These are phyloP conservation scores for Eulemur rufifrons DNA, from an alignment of 2,113 vertebrate species.

Conservation along the genomic window DNA sequence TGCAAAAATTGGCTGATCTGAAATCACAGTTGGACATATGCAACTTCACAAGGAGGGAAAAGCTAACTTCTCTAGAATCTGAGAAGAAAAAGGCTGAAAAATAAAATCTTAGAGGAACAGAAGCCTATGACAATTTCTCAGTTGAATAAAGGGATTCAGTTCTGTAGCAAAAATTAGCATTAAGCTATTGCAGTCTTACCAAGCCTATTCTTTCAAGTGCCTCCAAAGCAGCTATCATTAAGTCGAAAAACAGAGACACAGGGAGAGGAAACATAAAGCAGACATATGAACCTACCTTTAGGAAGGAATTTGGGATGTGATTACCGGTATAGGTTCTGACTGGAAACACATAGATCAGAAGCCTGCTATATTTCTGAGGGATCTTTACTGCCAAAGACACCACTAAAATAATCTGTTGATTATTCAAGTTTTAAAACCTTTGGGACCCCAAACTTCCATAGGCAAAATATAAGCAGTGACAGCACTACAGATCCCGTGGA, in stretches of 20 bases:
- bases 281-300: background rate
- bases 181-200: background rate
- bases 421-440: background rate
- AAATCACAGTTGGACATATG: background rate
- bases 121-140: background rate
- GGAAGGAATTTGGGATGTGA: background rate
- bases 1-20: background rate
- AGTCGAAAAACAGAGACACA: background rate
- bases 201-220: background rate
- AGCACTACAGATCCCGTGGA: too few species aligned
- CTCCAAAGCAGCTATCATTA: background rate
- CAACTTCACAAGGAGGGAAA: background rate
- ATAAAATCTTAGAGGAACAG: constrained; percentile 6
- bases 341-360: background rate
- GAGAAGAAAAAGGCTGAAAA: constrained; percentile 17
- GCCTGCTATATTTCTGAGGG: background rate
- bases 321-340: background rate
- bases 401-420: background rate
- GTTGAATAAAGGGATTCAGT: background rate
- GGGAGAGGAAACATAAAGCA: background rate
- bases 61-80: background rate
- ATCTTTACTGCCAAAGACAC: background rate
- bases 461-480: background rate
- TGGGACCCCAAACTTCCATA: background rate
- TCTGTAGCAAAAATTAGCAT: background rate